Conservation (phyloP, 2,113 vertebrate genomes). For the Mugil cephalus region DNA sequence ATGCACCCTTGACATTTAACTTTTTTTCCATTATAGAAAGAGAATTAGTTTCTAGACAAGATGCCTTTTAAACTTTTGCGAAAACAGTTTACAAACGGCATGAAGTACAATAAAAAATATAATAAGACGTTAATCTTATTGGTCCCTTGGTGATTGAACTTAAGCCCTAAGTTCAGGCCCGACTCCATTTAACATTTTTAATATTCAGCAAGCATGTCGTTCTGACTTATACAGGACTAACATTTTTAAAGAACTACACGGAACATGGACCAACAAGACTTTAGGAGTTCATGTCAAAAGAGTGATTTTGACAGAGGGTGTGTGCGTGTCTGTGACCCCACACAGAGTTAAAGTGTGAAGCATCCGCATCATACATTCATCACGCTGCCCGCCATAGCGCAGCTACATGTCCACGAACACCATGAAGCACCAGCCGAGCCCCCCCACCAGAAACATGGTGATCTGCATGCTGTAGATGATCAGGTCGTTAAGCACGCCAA, state of each 20-base stretch:
- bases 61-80: constrained; percentile 1
- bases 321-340: not conserved
- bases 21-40: constrained; percentile 33
- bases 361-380: constrained; percentile 21
- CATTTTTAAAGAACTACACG: constrained; percentile 2
- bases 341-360: constrained; percentile 18
- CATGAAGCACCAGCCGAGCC: constrained; percentile 99
- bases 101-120: constrained; percentile 36
- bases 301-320: not conserved
- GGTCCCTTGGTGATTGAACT: not conserved
- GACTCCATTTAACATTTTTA: constrained; percentile 17
- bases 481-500: constrained; percentile 93
- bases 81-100: constrained; percentile 37
- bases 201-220: constrained; percentile 1
- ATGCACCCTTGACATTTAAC: constrained; percentile 34
- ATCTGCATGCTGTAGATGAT: constrained; percentile 96
- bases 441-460: constrained; percentile 97
- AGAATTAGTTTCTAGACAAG: constrained; percentile 6
- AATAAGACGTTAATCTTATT: not conserved
- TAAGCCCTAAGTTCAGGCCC: not conserved
- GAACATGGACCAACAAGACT: constrained; percentile 13
- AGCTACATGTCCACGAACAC: constrained; percentile 97
- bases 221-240: not conserved
- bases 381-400: not conserved
- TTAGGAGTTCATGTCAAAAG: not conserved